Evolutionary conservation across 2,113 vertebrate species (phyloP), one percentile per base, ranked within the genome.

Genomic region (Nothoprocta perdicaria): DNA sequence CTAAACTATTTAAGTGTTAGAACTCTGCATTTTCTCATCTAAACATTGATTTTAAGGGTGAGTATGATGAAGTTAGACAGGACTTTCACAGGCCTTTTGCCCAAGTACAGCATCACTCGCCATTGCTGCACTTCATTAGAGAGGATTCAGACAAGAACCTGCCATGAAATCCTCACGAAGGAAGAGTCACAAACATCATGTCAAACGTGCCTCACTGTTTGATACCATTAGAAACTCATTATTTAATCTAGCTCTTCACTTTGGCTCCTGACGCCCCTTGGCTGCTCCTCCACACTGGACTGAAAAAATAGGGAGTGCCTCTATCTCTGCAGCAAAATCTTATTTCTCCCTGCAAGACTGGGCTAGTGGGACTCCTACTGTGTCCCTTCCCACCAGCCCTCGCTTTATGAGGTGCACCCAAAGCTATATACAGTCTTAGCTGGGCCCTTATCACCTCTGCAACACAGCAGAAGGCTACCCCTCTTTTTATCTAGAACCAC

Each of bases 141-240:
- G 12, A 2, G 19, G 63, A 92, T 60, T 76, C 69, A 81, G 67
- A 19, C 75, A 75, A 67, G 22, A 31, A 38, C 65, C 14, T 85
- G 21, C 18, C 40, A 52, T 1, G 0, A 68, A 84, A 71, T 4
- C n/a, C 6, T 41, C 35, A 18, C 0, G 2, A 80, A 80, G 24
- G 3, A 71, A 94, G 38, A 14, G 21, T 79, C 35, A 68, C 14
- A 68, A 81, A 55, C 4, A 21, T 6, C 1, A 2, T 55, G 27
- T 23, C 29, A 92, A 45, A 40, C 31, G 9, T 4, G 27, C 67
- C 88, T 61, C 60, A 14, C 50, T 86, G 40, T 43, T 65, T 45
- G 29, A n/a, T 9, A n/a, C n/a, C 16, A 5, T 71, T 41, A 78
- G 52, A 41, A 74, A 63, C 21, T 58, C 21, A 38, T 29, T 60